Percentiles rank a stretch among this genome's conserved stretches.
These are phyloP conservation scores for Lateolabrax maculatus DNA, from an alignment of 2,797 vertebrate species.

Conservation along the genomic window DNA sequence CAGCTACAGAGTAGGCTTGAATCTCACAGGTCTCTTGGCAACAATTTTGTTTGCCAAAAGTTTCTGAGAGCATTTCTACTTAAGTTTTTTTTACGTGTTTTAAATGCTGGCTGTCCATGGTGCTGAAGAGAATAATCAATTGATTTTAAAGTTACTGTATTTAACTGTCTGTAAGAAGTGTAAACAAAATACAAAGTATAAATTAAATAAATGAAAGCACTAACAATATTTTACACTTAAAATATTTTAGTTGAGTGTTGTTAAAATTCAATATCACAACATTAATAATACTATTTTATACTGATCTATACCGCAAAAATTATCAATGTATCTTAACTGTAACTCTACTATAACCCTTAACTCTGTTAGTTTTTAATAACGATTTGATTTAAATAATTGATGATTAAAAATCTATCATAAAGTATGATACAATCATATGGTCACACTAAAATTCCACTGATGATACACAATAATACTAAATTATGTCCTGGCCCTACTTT, in stretches of 20 bases:
- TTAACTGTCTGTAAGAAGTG: not conserved
- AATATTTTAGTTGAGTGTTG: not conserved
- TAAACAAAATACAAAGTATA: not conserved
- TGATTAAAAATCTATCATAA: not conserved
- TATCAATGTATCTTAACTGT: not conserved
- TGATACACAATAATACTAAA: not conserved
- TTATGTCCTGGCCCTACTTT: not conserved
- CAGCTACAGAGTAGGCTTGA: not conserved
- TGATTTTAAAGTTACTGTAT: not conserved
- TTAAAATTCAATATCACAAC: no score
- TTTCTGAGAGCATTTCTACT: not conserved
- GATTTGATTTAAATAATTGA: not conserved
- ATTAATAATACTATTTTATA: not conserved
- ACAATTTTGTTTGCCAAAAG: slow-evolving; percentile 3
- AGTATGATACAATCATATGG: not conserved
- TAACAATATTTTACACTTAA: not conserved
- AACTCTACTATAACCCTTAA: not conserved
- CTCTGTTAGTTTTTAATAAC: not conserved
- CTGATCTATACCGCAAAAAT: not conserved
- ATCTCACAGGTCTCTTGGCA: not conserved
- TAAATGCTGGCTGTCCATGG: not conserved
- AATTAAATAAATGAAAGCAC: not conserved
- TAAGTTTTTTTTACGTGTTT: not conserved
- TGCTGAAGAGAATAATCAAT: not conserved
- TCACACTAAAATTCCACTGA: not conserved